A percentile compares a stretch with the other conserved stretches of the same genome.
phyloP scores from a whole-genome alignment of 1,140 invertebrate genomes.

The Manduca sexta region DNA sequence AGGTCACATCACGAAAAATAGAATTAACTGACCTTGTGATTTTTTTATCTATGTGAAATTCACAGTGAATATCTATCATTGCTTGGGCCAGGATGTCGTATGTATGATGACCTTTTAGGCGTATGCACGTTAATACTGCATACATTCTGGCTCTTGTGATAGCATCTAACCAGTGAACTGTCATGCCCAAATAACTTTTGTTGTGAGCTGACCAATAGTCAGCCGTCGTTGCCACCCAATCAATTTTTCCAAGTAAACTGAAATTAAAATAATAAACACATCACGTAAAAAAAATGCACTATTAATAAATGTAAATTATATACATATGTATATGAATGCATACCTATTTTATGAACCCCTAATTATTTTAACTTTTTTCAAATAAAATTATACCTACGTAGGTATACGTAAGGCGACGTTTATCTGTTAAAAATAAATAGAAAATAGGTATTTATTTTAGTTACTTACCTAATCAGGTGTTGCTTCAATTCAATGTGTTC shows the following conservation, averaged over 20 bases:
- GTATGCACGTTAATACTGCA: slow-evolving; percentile 6
- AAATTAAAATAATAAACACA: slow-evolving; percentile 5
- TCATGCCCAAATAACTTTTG: slow-evolving; percentile 8
- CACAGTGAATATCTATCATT: slow-evolving; percentile 9
- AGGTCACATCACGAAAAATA: too few relatives aligned
- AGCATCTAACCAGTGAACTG: slow-evolving; percentile 8
- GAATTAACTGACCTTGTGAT: neutral
- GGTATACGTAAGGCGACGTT: too few relatives aligned
- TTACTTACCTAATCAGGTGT: slow-evolving; percentile 5
- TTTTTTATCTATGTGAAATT: slow-evolving; percentile 9
- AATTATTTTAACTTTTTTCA: slow-evolving; percentile 3
- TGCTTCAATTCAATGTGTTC: slow-evolving; percentile 10
- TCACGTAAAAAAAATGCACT: slow-evolving; percentile 2
- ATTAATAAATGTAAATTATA: slow-evolving; percentile 3
- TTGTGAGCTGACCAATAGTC: slow-evolving; percentile 7
- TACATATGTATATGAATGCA: slow-evolving; percentile 4
- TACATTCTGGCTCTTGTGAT: slow-evolving; percentile 7
- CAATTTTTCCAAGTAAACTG: slow-evolving; percentile 4
- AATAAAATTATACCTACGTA: slow-evolving; percentile 2
- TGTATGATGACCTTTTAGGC: slow-evolving; percentile 7
- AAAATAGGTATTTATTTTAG: slow-evolving; percentile 1
- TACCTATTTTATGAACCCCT: neutral
- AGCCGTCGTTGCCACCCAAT: slow-evolving; percentile 7
- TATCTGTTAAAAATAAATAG: too few relatives aligned
- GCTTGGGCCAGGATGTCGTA: slow-evolving; percentile 7